Base-by-base conservation (phyloP, 2,113 vertebrate species). In the Heteronetta atricapilla region DNA sequence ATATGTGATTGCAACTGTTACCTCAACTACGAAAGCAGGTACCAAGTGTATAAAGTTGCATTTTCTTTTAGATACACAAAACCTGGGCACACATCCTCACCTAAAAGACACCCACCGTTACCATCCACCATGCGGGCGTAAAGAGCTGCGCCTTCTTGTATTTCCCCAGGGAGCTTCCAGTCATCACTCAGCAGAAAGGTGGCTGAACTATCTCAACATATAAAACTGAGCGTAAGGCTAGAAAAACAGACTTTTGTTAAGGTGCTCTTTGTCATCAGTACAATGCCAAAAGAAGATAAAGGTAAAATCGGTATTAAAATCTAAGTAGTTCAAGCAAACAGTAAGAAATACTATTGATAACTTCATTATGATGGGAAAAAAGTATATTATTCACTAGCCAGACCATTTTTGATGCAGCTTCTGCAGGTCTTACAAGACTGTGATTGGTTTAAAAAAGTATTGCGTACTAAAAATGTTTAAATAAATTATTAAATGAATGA, bases 61-160 rank as follows among this genome's bases (percentile, higher is more conserved):
- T 16, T 42, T 42, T 42, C 42, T 38, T 42, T 15, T 44, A 44
- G 42, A 15, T 18, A 18, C 16, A 44, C 42, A 44, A 44, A 44
- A 44, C 42, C 18, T 17, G 42, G 42, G 42, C 42, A 18, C 42
- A 8, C 42, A 44, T 18, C 42, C 7, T 44, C 42, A 18, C 16
- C 42, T 44, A 18, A 44, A 44, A 44, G 16, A 44, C 42, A 44
- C 42, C 42, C 42, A 8, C 60, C 13, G n/a, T 10, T 55, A 6
- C 10, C 13, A 8, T 10, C 10, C 19, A 8, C 18, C 8, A 8
- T 1, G 12, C 13, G 28, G 55, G 28, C 21, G 40, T 2, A 26
- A 58, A 66, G 23, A 56, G 7, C 16, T 34, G 80, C 17, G 10
- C 20, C 29, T 53, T 59, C 62, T 23, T 33, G 10, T 23, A 18